Conservation (phyloP, 2,888 invertebrate genomes). For the Oxycera nigricornis region DNA sequence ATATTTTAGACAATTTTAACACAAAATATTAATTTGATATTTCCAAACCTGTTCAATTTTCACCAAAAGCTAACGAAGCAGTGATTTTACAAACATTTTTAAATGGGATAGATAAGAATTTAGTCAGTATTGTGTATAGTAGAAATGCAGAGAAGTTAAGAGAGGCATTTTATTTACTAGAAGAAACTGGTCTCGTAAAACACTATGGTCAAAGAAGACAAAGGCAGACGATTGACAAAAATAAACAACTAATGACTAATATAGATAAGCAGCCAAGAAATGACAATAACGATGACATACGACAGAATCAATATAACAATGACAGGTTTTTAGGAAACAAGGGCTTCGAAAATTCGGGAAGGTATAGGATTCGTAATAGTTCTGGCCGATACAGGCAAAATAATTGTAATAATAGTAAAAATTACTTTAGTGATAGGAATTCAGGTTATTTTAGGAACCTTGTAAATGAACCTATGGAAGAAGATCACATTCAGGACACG, state of each 20-base stretch:
- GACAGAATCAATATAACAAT: not conserved
- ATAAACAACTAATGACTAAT: not conserved
- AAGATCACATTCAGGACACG: not conserved
- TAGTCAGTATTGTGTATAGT: constrained; percentile 44
- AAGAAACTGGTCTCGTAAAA: not conserved
- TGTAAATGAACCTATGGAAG: constrained; percentile 7
- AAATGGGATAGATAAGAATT: constrained; percentile 43
- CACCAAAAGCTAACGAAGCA: constrained; percentile 44
- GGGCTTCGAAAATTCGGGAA: not conserved
- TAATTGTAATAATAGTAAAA: not conserved
- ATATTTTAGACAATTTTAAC: constrained; percentile 45
- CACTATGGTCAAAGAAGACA: not conserved
- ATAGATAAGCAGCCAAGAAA: not conserved
- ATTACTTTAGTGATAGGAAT: not conserved
- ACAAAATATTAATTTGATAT: constrained; percentile 44
- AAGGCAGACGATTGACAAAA: too few species aligned
- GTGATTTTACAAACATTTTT: constrained; percentile 46
- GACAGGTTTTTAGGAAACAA: not conserved
- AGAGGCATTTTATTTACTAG: constrained; percentile 22
- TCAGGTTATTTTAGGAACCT: not conserved
- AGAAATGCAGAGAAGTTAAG: not conserved
- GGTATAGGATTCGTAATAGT: not conserved
- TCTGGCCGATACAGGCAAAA: constrained; percentile 31
- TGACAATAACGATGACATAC: not conserved
- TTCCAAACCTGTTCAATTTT: constrained; percentile 44